A percentile compares a stretch with the other conserved stretches of the same genome.
phyloP scores from a whole-genome alignment of 2,113 vertebrate genomes.

The Struthio camelus region DNA sequence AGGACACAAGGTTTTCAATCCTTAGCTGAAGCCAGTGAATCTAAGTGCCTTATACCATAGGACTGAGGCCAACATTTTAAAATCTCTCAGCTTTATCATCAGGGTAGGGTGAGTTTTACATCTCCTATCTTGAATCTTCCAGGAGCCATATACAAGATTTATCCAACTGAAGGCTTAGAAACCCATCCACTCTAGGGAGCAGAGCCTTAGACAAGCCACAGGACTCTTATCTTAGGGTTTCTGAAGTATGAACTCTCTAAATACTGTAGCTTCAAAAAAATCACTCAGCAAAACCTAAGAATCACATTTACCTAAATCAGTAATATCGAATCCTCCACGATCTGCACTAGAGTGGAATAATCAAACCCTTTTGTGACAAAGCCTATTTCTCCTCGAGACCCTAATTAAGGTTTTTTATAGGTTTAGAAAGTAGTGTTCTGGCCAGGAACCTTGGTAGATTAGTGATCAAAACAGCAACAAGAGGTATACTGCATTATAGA shows the following conservation, averaged over 20 bases:
- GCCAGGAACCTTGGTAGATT: background rate
- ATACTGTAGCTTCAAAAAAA: background rate
- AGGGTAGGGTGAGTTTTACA: background rate
- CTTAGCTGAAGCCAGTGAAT: background rate
- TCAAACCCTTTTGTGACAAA: background rate
- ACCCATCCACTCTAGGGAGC: background rate
- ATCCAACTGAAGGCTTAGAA: conserved; percentile 6
- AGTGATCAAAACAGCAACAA: background rate
- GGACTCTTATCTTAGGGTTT: background rate
- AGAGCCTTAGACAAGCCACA: background rate
- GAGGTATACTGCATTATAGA: background rate
- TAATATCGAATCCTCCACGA: background rate
- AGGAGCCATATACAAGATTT: background rate
- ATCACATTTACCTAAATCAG: background rate
- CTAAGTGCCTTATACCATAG: background rate
- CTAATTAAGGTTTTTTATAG: background rate
- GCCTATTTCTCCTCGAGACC: background rate
- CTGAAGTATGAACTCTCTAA: background rate
- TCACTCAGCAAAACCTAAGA: background rate
- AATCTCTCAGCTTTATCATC: background rate
- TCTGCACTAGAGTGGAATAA: background rate
- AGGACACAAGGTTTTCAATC: background rate
- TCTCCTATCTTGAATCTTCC: background rate
- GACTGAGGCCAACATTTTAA: background rate
- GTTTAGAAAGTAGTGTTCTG: background rate